Conservation (phyloP, 2,113 vertebrate genomes). For the Ammospiza nelsoni region DNA sequence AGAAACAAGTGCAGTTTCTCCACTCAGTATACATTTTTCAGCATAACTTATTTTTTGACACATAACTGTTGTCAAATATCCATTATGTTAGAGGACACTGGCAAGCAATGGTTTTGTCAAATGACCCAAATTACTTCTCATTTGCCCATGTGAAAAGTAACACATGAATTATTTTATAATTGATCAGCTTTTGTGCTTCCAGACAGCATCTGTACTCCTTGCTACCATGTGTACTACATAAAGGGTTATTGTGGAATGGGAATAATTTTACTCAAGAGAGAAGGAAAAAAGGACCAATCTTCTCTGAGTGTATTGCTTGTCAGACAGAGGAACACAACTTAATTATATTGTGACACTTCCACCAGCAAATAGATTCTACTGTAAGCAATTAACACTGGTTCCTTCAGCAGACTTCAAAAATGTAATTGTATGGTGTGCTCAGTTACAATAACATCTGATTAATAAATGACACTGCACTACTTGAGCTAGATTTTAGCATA, state of each 20-base stretch:
- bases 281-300: conserved; percentile 51
- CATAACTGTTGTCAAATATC: neutral
- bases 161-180: neutral
- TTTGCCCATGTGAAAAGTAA: neutral
- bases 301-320: conserved; percentile 64
- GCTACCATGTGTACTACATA: neutral
- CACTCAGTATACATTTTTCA: neutral
- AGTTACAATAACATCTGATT: conserved; percentile 55
- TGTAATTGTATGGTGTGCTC: conserved; percentile 56
- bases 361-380: conserved; percentile 71
- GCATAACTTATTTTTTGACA: neutral
- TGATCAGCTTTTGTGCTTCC: neutral
- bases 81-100: neutral
- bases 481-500: neutral
- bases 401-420: conserved; percentile 71
- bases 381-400: conserved; percentile 73
- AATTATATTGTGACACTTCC: conserved; percentile 77
- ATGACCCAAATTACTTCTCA: neutral
- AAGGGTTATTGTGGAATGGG: neutral
- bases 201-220: neutral
- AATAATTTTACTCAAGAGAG: conserved; percentile 22
- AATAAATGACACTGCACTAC: conserved; percentile 26
- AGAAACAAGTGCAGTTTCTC: neutral
- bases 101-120: neutral
- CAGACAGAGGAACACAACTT: conserved; percentile 64